Evolutionary conservation across 2,888 invertebrate genomes (phyloP).

Genomic region (Lasiommata megera): DNA sequence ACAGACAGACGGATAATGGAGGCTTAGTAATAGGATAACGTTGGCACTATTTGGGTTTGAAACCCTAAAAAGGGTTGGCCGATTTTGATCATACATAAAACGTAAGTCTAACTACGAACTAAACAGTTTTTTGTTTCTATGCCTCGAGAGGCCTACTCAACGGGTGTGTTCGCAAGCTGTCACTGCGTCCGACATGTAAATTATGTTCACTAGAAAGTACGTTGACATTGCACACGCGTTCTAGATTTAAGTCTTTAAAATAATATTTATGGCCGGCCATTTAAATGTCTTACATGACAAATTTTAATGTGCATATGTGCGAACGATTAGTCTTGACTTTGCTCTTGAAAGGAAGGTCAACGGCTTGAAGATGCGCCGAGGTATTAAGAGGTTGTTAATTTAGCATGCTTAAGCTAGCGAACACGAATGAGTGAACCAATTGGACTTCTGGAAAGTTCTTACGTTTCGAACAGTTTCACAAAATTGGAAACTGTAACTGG

Average conservation of each 20-base stretch:
- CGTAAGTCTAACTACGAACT: background rate
- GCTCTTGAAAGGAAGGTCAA: constrained; percentile 17
- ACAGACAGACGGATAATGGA: too few relatives aligned
- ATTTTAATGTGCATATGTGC: constrained; percentile 24
- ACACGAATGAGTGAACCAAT: background rate
- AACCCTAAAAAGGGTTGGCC: too few relatives aligned
- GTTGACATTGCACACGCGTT: constrained; percentile 30
- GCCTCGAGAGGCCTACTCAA: constrained; percentile 7
- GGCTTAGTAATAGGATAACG: too few relatives aligned
- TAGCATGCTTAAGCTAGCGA: background rate
- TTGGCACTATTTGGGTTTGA: too few relatives aligned
- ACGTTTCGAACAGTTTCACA: background rate
- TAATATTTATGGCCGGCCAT: constrained; percentile 27
- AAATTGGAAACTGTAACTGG: background rate
- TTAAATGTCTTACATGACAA: constrained; percentile 28
- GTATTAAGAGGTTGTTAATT: constrained; percentile 6
- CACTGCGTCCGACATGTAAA: constrained; percentile 43
- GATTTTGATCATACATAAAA: too few relatives aligned
- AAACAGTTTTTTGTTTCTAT: background rate
- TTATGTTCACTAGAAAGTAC: constrained; percentile 58
- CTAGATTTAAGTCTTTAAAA: constrained; percentile 30
- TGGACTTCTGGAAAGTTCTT: background rate
- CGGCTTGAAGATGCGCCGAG: constrained; percentile 4
- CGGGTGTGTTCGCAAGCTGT: constrained; percentile 33
- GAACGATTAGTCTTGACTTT: constrained; percentile 19